Percentiles rank a stretch among this genome's conserved stretches.
Evolutionary conservation across 2,113 vertebrate genomes (phyloP).

Genomic region (Procavia capensis): DNA sequence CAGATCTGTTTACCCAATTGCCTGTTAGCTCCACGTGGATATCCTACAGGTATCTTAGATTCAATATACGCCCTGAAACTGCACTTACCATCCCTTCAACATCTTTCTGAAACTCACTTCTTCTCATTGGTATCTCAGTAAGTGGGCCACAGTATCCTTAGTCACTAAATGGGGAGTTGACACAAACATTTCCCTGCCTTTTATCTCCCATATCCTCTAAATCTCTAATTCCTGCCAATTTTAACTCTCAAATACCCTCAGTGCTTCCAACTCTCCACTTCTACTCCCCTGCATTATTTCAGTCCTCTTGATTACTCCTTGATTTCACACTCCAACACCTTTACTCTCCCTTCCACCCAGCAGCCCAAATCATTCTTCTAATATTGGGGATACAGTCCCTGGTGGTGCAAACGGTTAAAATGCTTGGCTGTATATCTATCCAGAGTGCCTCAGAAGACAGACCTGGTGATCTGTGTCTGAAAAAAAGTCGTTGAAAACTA

Average conservation of each 20-base stretch:
- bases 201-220: background rate
- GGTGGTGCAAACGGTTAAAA: background rate
- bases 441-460: background rate
- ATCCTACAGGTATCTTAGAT: background rate
- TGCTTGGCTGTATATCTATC: background rate
- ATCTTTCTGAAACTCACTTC: background rate
- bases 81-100: background rate
- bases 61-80: background rate
- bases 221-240: background rate
- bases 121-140: background rate
- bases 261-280: background rate
- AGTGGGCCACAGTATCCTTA: background rate
- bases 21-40: background rate
- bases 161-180: background rate
- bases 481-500: background rate
- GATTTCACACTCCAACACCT: constrained; percentile 39
- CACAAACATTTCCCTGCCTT: background rate
- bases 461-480: background rate
- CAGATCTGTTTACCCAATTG: background rate
- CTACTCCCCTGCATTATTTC: background rate
- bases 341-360: background rate
- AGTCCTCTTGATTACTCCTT: background rate
- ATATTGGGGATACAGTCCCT: constrained; percentile 40
- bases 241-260: background rate
- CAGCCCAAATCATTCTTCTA: constrained; percentile 58